Evolutionary conservation across 2,888 invertebrate species (phyloP).

Genomic region (Apocheima hispidaria): DNA sequence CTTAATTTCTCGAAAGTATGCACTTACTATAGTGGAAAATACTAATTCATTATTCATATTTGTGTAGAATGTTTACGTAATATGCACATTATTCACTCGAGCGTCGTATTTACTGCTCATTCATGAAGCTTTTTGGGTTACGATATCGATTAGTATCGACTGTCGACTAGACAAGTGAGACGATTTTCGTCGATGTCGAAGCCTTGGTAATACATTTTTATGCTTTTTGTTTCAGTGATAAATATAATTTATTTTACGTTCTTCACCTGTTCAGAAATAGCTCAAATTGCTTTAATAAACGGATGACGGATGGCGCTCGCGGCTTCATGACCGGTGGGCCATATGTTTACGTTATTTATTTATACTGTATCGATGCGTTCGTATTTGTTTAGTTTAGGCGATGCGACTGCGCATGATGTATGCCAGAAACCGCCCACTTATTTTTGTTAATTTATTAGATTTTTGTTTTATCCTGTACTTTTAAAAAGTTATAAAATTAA

Average conservation of each 20-base stretch:
- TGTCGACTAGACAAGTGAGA: neutral
- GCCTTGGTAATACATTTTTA: slow-evolving; percentile 2
- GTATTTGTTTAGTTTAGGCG: slow-evolving; percentile 65
- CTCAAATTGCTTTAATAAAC: slow-evolving; percentile 48
- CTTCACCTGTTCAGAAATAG: slow-evolving; percentile 16
- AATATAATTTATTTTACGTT: slow-evolving; percentile 19
- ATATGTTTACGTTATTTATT: slow-evolving; percentile 82
- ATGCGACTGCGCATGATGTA: slow-evolving; percentile 65
- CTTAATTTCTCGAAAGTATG: neutral
- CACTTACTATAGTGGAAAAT: neutral
- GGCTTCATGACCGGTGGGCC: slow-evolving; percentile 66
- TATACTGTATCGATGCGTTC: slow-evolving; percentile 69
- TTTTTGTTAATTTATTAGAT: slow-evolving; percentile 19
- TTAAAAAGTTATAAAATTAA: neutral
- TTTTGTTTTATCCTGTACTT: neutral
- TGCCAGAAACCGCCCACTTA: slow-evolving; percentile 78
- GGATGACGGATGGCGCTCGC: slow-evolving; percentile 62
- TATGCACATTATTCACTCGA: neutral
- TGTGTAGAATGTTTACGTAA: slow-evolving; percentile 5
- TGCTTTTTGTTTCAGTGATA: slow-evolving; percentile 12
- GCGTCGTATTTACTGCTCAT: slow-evolving; percentile 6
- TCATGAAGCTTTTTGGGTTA: slow-evolving; percentile 17
- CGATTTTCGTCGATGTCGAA: neutral
- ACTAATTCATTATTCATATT: no score
- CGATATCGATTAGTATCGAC: slow-evolving; percentile 1